Base-by-base conservation (phyloP, 2,888 invertebrate species). In the Eugnorisma glareosa region DNA sequence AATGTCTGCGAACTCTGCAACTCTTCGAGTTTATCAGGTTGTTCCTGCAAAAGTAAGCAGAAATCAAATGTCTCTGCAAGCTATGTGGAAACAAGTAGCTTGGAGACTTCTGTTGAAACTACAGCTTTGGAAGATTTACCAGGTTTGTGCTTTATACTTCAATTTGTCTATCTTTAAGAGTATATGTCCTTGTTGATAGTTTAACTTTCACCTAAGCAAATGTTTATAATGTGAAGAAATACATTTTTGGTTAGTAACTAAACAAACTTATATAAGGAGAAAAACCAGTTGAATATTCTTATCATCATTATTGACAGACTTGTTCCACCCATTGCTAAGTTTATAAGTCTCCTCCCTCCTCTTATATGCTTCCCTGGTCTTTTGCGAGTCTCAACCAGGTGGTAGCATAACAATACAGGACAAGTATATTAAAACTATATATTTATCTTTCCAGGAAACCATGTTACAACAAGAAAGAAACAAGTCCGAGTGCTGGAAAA, bases 121-220 rank as follows among this genome's bases (percentile, higher is more conserved):
- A 96, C 96, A 77, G 88, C 94, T 28, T 91, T 96, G 81, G 92
- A 93, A 68, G 96, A 96, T 90, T 91, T 97, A 86, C 96, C 96
- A 87, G 97, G 96, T 95, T 91, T 70, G 75, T 35, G 1, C n/a
- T 64, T 35, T 35, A 28, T 15, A n/a, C 1, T 43, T 7, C 6
- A 21, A 18, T 13, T 48, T 24, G 18, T 28, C 28, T 8, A 35
- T 21, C n/a, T 75, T 43, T 7, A 45, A 31, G 3, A 37, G 45
- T 35, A 35, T 45, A 18, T 70, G 70, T 71, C 28, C 31, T 70
- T 71, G 28, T 66, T 66, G 13, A n/a, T 51, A 63, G 45, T 37
- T 35, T 15, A 18, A 82, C 54, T 82, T 75, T 63, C 51, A 63
- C 75, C 7, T 31, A 21, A 15, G 2, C 18, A 24, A 71, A 75